Evolutionary conservation across 2,888 invertebrate genomes (phyloP), one percentile per base, ranked within the genome.

Genomic region (Hylaea fasciaria): DNA sequence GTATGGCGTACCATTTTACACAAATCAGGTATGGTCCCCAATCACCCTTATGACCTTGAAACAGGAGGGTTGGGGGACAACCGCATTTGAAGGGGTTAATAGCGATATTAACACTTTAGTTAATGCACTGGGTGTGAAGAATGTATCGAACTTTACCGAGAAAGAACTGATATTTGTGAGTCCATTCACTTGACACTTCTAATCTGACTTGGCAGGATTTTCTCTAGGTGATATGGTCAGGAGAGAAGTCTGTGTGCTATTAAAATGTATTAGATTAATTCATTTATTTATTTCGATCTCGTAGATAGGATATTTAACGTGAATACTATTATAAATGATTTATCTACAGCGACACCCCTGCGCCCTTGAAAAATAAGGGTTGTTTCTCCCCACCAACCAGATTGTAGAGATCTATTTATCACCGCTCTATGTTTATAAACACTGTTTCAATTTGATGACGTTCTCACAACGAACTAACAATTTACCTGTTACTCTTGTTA

Each of bases 1-100:
- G 39, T 50, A 58, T 50, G 54, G 32, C 57, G 54, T 44, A 62
- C 52, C 64, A 32, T 32, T 32, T 32, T 10, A 7, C 32, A 32
- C 32, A 32, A 65, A 68, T 68, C 64, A 58, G 58, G 47, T 48
- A 40, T 47, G 46, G 16, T 47, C 28, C 16, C 51, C 52, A 45
- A 2, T 68, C 70, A 70, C 66, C 72, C 70, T 58, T 64, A 43
- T 56, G 66, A 69, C 71, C 72, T 72, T 70, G 71, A 58, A 17
- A 14, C 13, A 10, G 45, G 29, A 60, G 50, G 55, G 55, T 59
- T 49, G 53, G 44, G 29, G 37, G 16, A 7, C 32, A 17, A 54
- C 43, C 48, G 37, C 29, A 41, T 48, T 51, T 22, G 48, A 53
- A 13, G 28, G 52, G 47, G 58, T 58, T 51, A 53, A 48, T 58